phyloP scores from a whole-genome alignment of 2,113 vertebrate species.

The Numida meleagris region DNA sequence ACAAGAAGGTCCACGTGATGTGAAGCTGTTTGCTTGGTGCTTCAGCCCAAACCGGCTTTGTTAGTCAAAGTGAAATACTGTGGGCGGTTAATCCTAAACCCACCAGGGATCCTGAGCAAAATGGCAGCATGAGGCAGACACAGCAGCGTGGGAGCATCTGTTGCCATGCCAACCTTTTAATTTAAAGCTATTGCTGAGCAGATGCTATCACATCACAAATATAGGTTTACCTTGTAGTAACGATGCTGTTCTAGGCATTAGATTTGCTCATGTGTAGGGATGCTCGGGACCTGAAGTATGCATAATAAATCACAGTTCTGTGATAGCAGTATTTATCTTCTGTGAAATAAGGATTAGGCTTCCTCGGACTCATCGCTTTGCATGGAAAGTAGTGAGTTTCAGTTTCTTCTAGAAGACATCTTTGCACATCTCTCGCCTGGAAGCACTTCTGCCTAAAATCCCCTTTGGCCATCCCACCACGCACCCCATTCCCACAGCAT shows the following conservation, averaged over 20 bases:
- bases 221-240: neutral
- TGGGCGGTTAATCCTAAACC: neutral
- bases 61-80: neutral
- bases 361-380: neutral
- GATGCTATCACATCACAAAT: neutral
- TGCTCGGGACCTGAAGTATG: neutral
- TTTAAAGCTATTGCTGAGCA: neutral
- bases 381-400: neutral
- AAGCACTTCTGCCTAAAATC: neutral
- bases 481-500: neutral
- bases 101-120: slow-evolving; percentile 43
- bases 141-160: slow-evolving; percentile 53
- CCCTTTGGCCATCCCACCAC: neutral
- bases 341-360: neutral
- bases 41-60: neutral
- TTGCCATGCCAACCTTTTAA: slow-evolving; percentile 62
- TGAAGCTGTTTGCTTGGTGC: neutral
- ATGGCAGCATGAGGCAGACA: slow-evolving; percentile 47
- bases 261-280: neutral
- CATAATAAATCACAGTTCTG: neutral
- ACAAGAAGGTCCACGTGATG: neutral
- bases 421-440: neutral
- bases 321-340: neutral
- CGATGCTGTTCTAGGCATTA: neutral
- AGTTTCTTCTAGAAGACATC: neutral